Conservation (phyloP, 2,888 invertebrate genomes). For the Diarsia dahlii region DNA sequence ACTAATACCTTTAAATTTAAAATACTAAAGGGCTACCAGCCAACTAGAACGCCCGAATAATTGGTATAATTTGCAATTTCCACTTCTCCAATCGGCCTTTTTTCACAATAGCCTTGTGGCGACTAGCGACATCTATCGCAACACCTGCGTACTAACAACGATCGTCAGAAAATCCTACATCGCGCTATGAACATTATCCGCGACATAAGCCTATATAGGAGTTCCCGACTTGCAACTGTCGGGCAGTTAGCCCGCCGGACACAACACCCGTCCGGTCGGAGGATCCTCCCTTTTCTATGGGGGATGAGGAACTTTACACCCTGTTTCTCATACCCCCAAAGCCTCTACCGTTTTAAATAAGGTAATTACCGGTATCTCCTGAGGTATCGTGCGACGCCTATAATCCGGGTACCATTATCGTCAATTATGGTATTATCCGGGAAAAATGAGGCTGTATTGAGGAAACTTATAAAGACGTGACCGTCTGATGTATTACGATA, state of each 20-base stretch:
- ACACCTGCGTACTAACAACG: too few species aligned
- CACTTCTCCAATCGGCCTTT: background rate
- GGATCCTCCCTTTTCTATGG: too few species aligned
- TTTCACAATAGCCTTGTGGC: background rate
- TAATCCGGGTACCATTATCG: constrained; percentile 45
- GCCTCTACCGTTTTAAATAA: constrained; percentile 23
- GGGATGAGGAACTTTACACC: too few species aligned
- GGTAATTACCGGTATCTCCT: constrained; percentile 43
- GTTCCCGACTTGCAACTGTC: too few species aligned
- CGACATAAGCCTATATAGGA: too few species aligned
- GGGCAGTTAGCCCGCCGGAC: too few species aligned
- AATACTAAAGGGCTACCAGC: background rate
- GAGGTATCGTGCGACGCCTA: constrained; percentile 24
- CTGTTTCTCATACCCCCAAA: too few species aligned
- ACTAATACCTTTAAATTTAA: background rate
- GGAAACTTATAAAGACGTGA: constrained; percentile 42
- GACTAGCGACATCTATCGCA: too few species aligned
- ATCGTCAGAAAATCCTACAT: too few species aligned
- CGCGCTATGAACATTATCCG: too few species aligned
- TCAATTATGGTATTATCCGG: constrained; percentile 48
- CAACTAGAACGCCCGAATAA: background rate
- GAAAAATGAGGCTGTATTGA: constrained; percentile 33
- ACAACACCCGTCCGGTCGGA: too few species aligned
- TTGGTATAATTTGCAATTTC: background rate
- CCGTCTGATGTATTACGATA: constrained; percentile 13